These are phyloP conservation scores for Polypedilum pembai DNA, from an alignment of 1,140 invertebrate genomes.

Conservation along the genomic window DNA sequence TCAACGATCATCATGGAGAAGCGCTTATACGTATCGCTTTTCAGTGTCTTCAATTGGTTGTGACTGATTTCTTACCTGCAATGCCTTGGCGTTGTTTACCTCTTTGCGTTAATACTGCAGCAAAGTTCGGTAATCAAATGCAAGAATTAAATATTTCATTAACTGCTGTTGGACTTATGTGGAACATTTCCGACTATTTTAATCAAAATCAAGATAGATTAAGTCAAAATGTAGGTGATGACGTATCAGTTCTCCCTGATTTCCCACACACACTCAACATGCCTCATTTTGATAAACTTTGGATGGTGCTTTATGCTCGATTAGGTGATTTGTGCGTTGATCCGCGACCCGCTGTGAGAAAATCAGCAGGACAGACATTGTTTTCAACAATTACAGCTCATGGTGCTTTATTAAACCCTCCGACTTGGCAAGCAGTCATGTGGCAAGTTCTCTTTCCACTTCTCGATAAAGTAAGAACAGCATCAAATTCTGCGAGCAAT, in stretches of 20 bases:
- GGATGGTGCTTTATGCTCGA: slow-evolving; percentile 90
- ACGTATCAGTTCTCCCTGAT: slow-evolving; percentile 68
- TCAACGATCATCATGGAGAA: slow-evolving; percentile 87
- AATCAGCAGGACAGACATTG: slow-evolving; percentile 96
- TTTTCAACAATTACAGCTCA: slow-evolving; percentile 97
- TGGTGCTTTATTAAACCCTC: slow-evolving; percentile 74
- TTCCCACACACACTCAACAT: slow-evolving; percentile 76
- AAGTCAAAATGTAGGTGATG: slow-evolving; percentile 58
- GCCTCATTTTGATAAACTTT: slow-evolving; percentile 85
- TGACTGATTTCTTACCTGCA: slow-evolving; percentile 89
- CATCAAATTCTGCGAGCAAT: slow-evolving; percentile 86
- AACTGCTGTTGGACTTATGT: slow-evolving; percentile 95
- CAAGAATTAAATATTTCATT: slow-evolving; percentile 96
- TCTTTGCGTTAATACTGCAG: slow-evolving; percentile 86
- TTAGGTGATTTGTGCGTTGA: slow-evolving; percentile 92
- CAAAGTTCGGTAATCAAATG: slow-evolving; percentile 92
- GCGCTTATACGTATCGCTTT: slow-evolving; percentile 87
- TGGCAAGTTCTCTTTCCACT: slow-evolving; percentile 94
- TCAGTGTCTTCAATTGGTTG: slow-evolving; percentile 91
- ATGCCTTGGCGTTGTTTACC: slow-evolving; percentile 84
- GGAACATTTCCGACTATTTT: slow-evolving; percentile 96
- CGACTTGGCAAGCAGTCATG: slow-evolving; percentile 83
- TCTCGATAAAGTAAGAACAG: slow-evolving; percentile 81
- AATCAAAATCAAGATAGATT: slow-evolving; percentile 91
- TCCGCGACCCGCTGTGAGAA: slow-evolving; percentile 86